These are phyloP conservation scores for Girardinus metallicus DNA, from an alignment of 2,797 vertebrate genomes.

Conservation along the genomic window DNA sequence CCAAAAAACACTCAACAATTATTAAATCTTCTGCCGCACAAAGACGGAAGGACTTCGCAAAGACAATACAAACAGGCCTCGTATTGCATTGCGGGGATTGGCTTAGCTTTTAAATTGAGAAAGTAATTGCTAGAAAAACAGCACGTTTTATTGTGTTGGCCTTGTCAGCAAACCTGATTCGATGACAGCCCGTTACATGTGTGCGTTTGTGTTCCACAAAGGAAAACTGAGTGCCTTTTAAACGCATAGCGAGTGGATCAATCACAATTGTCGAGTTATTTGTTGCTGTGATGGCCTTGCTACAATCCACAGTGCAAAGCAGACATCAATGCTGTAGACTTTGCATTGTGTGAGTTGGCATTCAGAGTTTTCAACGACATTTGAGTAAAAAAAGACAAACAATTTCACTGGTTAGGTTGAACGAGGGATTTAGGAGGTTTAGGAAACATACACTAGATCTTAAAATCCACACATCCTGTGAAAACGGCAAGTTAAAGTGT, in stretches of 20 bases:
- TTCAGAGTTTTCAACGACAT: not conserved
- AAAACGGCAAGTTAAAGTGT: not conserved
- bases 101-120: not conserved
- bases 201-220: not conserved
- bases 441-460: not conserved
- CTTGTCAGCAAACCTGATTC: conserved; percentile 1
- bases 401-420: not conserved
- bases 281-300: not conserved
- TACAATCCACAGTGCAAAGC: not conserved
- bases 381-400: not conserved
- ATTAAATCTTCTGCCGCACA: not conserved
- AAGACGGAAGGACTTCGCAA: not conserved
- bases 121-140: not conserved
- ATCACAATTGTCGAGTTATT: conserved; percentile 1
- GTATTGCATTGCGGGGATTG: not conserved
- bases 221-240: conserved; percentile 1
- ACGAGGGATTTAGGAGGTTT: not conserved
- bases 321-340: not conserved
- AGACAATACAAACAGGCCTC: not conserved
- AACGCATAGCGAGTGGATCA: not conserved
- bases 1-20: not conserved
- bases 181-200: not conserved
- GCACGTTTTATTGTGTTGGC: not conserved
- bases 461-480: not conserved
- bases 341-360: not conserved